A percentile compares a stretch with the other conserved stretches of the same genome.
Evolutionary conservation across 2,888 invertebrate genomes (phyloP).

Genomic region (Argyresthia goedartella): DNA sequence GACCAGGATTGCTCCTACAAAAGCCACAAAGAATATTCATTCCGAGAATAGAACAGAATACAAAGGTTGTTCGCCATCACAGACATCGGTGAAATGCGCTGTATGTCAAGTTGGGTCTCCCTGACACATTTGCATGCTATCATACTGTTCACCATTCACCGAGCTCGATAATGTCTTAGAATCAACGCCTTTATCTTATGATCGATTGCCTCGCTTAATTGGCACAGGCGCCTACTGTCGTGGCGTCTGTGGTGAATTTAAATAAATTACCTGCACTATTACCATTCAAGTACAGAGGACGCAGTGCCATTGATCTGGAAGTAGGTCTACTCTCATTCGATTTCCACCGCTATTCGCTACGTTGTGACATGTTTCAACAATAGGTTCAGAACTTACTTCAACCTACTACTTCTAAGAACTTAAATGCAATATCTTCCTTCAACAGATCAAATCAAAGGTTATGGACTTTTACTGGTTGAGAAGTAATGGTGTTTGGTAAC

Average conservation of each 20-base stretch:
- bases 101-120: constrained; percentile 22
- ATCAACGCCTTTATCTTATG: constrained; percentile 27
- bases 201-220: constrained; percentile 38
- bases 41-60: background rate
- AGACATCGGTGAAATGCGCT: background rate
- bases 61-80: background rate
- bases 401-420: too few relatives aligned
- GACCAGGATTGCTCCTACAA: background rate
- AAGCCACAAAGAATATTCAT: background rate
- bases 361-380: too few relatives aligned
- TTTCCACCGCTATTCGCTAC: too few relatives aligned
- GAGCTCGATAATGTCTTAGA: constrained; percentile 18
- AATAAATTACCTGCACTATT: constrained; percentile 1
- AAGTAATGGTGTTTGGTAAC: constrained; percentile 7
- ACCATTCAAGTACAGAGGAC: background rate
- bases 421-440: too few relatives aligned
- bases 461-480: constrained; percentile 1
- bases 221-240: constrained; percentile 22
- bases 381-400: too few relatives aligned
- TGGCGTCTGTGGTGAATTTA: constrained; percentile 2
- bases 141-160: constrained; percentile 24
- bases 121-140: constrained; percentile 36
- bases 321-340: too few relatives aligned
- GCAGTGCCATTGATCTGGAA: background rate
- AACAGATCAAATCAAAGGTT: too few relatives aligned